These are phyloP conservation scores for Oncorhynchus nerka DNA, from an alignment of 2,113 vertebrate species.

Conservation along the genomic window DNA sequence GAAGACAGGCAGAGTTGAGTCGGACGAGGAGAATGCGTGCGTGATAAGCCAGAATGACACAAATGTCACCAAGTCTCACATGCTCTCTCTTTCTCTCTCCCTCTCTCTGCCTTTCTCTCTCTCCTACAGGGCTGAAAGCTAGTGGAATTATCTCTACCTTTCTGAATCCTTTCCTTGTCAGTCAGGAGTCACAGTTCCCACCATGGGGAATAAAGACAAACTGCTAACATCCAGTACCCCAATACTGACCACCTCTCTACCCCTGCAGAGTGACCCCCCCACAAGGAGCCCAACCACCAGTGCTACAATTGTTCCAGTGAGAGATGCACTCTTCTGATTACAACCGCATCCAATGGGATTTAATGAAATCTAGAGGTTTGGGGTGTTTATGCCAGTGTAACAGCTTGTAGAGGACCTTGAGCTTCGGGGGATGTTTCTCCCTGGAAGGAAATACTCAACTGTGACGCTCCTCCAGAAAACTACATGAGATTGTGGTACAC, in stretches of 20 bases:
- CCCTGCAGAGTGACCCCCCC: conserved; percentile 8
- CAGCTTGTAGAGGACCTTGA: conserved; percentile 20
- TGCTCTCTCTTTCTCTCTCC: conserved; percentile 20
- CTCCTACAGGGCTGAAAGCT: conserved; percentile 1
- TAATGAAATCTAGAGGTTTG: conserved; percentile 5
- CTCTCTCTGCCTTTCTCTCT: not conserved
- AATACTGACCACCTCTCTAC: conserved; percentile 31
- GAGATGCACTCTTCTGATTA: conserved; percentile 2
- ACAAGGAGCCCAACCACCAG: conserved; percentile 30
- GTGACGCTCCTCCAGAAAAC: conserved; percentile 52
- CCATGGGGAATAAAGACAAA: conserved; percentile 40
- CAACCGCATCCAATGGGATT: conserved; percentile 7
- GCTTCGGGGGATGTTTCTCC: conserved; percentile 3
- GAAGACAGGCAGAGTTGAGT: conserved; percentile 61
- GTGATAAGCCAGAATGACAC: conserved; percentile 68
- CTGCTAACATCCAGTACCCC: conserved; percentile 42
- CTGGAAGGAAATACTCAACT: conserved; percentile 1
- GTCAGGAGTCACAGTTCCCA: conserved; percentile 28
- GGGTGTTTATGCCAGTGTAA: not conserved
- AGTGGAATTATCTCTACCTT: not conserved
- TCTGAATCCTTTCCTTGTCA: not conserved
- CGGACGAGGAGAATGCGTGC: conserved; percentile 61
- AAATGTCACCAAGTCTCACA: conserved; percentile 69
- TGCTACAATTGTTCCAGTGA: conserved; percentile 24
- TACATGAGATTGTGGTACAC: conserved; percentile 51